Evolutionary conservation across 1,140 invertebrate genomes (phyloP).

Genomic region (Aphelinus atriplicis): DNA sequence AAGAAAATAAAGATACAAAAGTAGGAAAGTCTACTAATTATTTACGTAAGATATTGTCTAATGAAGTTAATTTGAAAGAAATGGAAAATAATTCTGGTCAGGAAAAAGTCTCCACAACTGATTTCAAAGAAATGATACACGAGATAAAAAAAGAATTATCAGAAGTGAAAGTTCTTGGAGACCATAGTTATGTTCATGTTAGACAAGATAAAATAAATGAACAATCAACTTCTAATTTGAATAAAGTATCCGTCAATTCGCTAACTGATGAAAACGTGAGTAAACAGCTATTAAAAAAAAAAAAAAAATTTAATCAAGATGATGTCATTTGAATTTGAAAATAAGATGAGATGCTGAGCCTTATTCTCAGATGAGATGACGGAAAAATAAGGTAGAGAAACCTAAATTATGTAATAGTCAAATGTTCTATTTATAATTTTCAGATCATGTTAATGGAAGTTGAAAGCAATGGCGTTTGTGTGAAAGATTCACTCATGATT

Average conservation of each 20-base stretch:
- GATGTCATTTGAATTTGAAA: slow-evolving; percentile 5
- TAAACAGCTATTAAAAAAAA: slow-evolving; percentile 4
- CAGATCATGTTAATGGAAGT: slow-evolving; percentile 65
- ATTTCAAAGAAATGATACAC: slow-evolving; percentile 29
- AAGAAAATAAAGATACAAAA: slow-evolving; percentile 60
- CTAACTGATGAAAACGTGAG: slow-evolving; percentile 57
- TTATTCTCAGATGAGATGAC: slow-evolving; percentile 24
- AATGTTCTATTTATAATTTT: slow-evolving; percentile 50
- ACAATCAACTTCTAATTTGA: slow-evolving; percentile 41
- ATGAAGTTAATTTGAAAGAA: slow-evolving; percentile 54
- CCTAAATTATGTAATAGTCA: slow-evolving; percentile 48
- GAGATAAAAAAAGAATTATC: slow-evolving; percentile 20
- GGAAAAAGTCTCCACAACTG: slow-evolving; percentile 40
- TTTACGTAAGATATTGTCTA: slow-evolving; percentile 57
- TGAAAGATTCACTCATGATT: slow-evolving; percentile 58
- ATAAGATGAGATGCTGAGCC: slow-evolving; percentile 23
- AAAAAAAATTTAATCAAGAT: neutral
- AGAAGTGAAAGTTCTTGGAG: slow-evolving; percentile 53
- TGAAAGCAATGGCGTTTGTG: slow-evolving; percentile 58
- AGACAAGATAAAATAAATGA: slow-evolving; percentile 46
- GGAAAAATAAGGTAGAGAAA: slow-evolving; percentile 1
- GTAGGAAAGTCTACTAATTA: slow-evolving; percentile 58
- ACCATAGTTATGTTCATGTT: slow-evolving; percentile 62
- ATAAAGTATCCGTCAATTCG: slow-evolving; percentile 49
- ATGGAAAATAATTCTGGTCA: slow-evolving; percentile 50